Base-by-base conservation (phyloP, 35 echinoderm and acorn worm species). In the Ophiothrix spiculata region DNA sequence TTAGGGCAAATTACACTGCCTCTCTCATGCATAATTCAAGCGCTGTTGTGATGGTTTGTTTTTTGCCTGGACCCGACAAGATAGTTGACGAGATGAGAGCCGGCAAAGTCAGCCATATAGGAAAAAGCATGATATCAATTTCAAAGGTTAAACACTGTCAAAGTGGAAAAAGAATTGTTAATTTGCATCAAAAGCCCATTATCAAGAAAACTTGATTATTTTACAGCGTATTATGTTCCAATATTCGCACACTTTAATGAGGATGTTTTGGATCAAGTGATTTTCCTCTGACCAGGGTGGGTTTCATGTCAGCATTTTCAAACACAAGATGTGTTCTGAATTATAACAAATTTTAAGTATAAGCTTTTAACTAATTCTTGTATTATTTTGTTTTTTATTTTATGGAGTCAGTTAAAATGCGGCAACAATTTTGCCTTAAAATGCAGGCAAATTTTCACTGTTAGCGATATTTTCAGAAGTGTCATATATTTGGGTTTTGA, bases 1-100 rank as follows among this genome's bases (percentile, higher is more conserved):
- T 69, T 69, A 69, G 60, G 60, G 60, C 60, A 69, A 69, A 49
- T 25, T 69, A 69, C 60, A 69, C 29, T 25, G 60, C 60, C 60
- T 69, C 23, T 2, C 3, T 69, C 60, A 69, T 69, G 60, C 60
- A 69, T 10, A 15, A 10, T 69, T 69, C 60, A 10, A 69, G 17
- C 60, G 23, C 23, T 2, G 6, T n/a, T n/a, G 29, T 49, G 19
- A 6, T 10, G 6, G 60, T 69, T 10, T 10, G 10, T 69, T 69
- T 69, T n/a, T 10, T 69, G 23, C 60, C 60, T n/a, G 60, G 42
- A 49, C 25, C 60, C 60, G 60, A 69, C 60, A 69, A n/a, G 8
- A 15, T 69, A 15, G 60, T 69, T 2, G 29, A 11, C 45, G 45
- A 54, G 45, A 49, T 6, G 19, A 49, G 42, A 49, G 19, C 6